Percentiles rank a stretch among this genome's conserved stretches.
Conservation (phyloP, 2,888 invertebrate species). For the Chymomyza procnemis region DNA sequence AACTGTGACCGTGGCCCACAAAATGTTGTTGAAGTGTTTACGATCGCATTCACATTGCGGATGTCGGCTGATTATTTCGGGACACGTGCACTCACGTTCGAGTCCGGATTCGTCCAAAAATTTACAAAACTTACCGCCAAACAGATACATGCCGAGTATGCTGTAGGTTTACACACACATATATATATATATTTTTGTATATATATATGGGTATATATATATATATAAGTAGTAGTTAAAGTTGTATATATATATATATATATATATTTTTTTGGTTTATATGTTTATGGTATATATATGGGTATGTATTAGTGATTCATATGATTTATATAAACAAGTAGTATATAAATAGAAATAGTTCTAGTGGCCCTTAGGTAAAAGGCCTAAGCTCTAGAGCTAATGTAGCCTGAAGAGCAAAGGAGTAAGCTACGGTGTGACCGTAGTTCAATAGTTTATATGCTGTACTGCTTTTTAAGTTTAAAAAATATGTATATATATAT, state of each 20-base stretch:
- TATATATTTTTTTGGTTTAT: constrained; percentile 16
- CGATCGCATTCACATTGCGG: constrained; percentile 96
- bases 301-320: constrained; percentile 19
- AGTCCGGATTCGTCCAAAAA: constrained; percentile 90
- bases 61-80: constrained; percentile 92
- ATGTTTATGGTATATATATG: constrained; percentile 29
- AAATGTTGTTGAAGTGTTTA: constrained; percentile 99
- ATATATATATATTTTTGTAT: constrained; percentile 40
- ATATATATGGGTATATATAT: constrained; percentile 32
- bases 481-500: constrained; percentile 6
- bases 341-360: neutral
- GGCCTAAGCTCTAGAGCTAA: no score
- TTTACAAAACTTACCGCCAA: constrained; percentile 99
- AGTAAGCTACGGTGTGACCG: neutral
- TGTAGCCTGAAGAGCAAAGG: neutral
- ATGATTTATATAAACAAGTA: neutral
- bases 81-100: constrained; percentile 94
- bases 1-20: constrained; percentile 98
- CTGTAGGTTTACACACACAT: constrained; percentile 81
- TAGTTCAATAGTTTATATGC: neutral
- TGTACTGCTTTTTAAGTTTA: neutral
- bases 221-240: constrained; percentile 41
- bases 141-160: constrained; percentile 99
- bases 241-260: constrained; percentile 42
- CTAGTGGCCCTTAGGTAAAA: neutral